These are phyloP conservation scores for Dynastes grantii DNA, from an alignment of 2,888 invertebrate genomes.

Conservation along the genomic window DNA sequence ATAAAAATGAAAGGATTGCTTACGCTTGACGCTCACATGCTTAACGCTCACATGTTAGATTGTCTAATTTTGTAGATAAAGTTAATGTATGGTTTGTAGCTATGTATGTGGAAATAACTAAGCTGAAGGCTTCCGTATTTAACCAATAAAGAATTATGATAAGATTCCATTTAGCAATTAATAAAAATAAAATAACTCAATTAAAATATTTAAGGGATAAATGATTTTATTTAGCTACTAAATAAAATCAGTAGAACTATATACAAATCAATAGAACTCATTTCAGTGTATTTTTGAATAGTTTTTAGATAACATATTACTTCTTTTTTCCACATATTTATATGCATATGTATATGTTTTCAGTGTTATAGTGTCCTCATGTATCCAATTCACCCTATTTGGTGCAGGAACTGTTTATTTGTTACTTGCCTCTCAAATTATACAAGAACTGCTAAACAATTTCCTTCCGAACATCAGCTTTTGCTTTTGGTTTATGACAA, in stretches of 20 bases:
- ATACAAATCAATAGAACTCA: no score
- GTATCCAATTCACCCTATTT: conserved; percentile 78
- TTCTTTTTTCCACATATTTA: background rate
- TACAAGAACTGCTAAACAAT: conserved; percentile 73
- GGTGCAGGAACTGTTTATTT: conserved; percentile 80
- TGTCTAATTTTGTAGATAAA: no score
- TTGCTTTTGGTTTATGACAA: conserved; percentile 78
- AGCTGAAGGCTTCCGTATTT: background rate
- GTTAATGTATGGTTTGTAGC: no score
- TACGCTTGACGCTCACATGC: no score
- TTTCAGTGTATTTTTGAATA: no score
- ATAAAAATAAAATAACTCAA: background rate
- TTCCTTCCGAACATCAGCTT: conserved; percentile 73
- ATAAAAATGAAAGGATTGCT: no score
- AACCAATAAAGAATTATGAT: background rate
- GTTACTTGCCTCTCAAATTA: conserved; percentile 78
- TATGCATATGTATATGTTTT: background rate
- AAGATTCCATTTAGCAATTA: background rate
- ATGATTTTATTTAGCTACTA: no score
- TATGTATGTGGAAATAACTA: background rate
- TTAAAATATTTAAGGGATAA: no score
- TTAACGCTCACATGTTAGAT: no score
- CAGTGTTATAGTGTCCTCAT: conserved; percentile 67
- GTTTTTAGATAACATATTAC: no score
- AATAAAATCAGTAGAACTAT: no score